These are phyloP conservation scores for Crioceris asparagi DNA, from an alignment of 2,888 invertebrate genomes.

Conservation along the genomic window DNA sequence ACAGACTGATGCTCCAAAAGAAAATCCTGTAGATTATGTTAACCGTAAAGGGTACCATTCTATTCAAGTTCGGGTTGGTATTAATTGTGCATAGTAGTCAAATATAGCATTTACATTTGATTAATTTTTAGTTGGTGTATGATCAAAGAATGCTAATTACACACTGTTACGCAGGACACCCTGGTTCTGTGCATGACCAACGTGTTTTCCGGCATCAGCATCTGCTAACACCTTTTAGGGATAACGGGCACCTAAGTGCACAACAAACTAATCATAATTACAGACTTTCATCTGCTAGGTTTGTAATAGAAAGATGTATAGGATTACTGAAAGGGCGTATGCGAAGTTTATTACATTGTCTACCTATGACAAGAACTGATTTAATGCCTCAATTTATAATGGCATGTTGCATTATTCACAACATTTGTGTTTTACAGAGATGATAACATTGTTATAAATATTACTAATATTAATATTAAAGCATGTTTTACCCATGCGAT, in stretches of 20 bases:
- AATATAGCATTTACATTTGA: too few species aligned
- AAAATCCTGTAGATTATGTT: slow-evolving; percentile 5
- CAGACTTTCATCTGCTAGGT: slow-evolving; percentile 3
- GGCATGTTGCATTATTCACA: too few species aligned
- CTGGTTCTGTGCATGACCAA: slow-evolving; percentile 1
- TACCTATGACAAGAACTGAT: neutral
- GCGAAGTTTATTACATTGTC: slow-evolving; percentile 1
- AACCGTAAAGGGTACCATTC: slow-evolving; percentile 5
- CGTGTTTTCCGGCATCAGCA: slow-evolving; percentile 4
- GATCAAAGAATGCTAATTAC: neutral
- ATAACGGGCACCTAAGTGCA: slow-evolving; percentile 6
- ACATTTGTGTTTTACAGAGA: too few species aligned
- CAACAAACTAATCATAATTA: slow-evolving; percentile 7
- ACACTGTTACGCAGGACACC: neutral
- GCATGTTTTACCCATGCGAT: too few species aligned
- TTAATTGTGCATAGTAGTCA: too few species aligned
- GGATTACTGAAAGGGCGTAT: slow-evolving; percentile 2
- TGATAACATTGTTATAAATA: too few species aligned
- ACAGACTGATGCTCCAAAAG: slow-evolving; percentile 5
- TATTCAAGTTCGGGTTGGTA: too few species aligned
- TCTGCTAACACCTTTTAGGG: slow-evolving; percentile 7
- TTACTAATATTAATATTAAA: too few species aligned
- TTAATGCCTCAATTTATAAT: too few species aligned
- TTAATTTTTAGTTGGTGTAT: neutral
- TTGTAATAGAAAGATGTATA: slow-evolving; percentile 1